Conservation (phyloP, 2,797 vertebrate genomes). For the Phalanger gymnotis region DNA sequence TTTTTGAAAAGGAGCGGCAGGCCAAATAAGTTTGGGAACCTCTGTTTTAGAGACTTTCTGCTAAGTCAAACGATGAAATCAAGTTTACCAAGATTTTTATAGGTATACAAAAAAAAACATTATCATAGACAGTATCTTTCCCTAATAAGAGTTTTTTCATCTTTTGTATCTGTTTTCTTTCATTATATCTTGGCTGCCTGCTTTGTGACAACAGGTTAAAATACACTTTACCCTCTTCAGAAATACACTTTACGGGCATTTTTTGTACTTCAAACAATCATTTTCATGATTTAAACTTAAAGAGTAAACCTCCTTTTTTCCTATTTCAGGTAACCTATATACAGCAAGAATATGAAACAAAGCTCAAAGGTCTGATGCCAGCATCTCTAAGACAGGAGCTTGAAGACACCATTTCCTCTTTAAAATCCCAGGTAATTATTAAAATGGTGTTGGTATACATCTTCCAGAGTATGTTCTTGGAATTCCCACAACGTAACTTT, state of each 20-base stretch:
- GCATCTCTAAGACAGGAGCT: conserved; percentile 91
- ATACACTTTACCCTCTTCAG: conserved; percentile 19
- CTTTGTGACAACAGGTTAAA: not conserved
- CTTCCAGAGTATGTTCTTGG: not conserved
- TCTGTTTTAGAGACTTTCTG: not conserved
- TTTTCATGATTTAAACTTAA: not conserved
- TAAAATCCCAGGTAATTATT: conserved; percentile 93
- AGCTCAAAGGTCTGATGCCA: conserved; percentile 94
- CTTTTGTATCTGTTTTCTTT: not conserved
- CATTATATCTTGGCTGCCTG: not conserved
- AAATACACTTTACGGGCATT: not conserved
- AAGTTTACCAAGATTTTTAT: not conserved
- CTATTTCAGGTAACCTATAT: conserved; percentile 89
- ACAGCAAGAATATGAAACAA: conserved; percentile 91
- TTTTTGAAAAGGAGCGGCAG: too few species aligned
- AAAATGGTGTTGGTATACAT: not conserved
- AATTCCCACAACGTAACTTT: not conserved
- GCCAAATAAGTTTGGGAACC: too few species aligned
- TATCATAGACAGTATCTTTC: not conserved
- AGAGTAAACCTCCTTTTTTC: conserved; percentile 22
- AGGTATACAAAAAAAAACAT: not conserved
- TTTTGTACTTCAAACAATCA: conserved; percentile 40
- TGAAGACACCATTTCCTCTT: conserved; percentile 95
- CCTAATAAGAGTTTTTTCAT: not conserved
- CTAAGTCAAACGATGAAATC: not conserved